phyloP scores from a whole-genome alignment of 2,888 invertebrate species.

The Chrysolina oricalcia region DNA sequence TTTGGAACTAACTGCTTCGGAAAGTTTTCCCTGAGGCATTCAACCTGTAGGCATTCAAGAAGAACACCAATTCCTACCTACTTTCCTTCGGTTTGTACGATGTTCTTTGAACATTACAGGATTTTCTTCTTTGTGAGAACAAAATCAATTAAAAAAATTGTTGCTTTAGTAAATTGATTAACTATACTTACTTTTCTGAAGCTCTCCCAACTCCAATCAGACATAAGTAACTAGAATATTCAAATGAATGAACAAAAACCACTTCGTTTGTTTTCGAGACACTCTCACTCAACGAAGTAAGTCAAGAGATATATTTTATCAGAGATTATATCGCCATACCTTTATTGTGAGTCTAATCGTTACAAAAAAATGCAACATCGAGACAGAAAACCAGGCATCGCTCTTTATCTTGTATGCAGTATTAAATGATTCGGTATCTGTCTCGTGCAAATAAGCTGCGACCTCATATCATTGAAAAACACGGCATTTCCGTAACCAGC shows the following conservation, averaged over 20 bases:
- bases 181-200: neutral
- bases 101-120: too few relatives aligned
- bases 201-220: constrained; percentile 14
- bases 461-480: constrained; percentile 16
- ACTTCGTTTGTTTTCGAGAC: neutral
- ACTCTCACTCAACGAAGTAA: neutral
- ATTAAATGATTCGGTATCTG: constrained; percentile 8
- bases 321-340: constrained; percentile 3
- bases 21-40: too few relatives aligned
- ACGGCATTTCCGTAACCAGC: constrained; percentile 17
- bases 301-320: neutral
- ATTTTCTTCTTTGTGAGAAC: too few relatives aligned
- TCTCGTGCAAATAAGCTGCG: constrained; percentile 5
- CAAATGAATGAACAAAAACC: neutral
- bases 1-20: too few relatives aligned
- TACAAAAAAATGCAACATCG: neutral
- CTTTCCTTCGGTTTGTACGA: too few relatives aligned
- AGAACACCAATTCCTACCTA: too few relatives aligned
- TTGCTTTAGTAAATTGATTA: too few relatives aligned
- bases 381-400: constrained; percentile 5
- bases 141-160: too few relatives aligned
- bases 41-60: too few relatives aligned
- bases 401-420: neutral
- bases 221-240: neutral
- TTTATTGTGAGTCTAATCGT: neutral